phyloP scores from a whole-genome alignment of 2,797 vertebrate genomes.

The Hapalemur alaotrensis region DNA sequence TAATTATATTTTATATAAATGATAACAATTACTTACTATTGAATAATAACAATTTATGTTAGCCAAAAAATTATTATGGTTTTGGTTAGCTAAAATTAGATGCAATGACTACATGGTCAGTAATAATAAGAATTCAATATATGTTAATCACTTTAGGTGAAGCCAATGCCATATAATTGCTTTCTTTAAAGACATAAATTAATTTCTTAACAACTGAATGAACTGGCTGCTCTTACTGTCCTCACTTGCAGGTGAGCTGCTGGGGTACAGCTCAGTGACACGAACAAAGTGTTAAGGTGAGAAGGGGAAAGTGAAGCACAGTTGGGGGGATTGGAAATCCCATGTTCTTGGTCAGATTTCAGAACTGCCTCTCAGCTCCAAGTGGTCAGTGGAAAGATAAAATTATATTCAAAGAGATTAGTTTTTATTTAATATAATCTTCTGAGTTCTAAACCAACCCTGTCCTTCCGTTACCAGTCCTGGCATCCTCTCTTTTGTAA shows the following conservation, averaged over 20 bases:
- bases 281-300: background rate
- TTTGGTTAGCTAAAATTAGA: background rate
- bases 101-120: background rate
- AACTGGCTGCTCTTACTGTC: too few relatives aligned
- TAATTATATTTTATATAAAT: too few relatives aligned
- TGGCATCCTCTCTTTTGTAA: fast-evolving
- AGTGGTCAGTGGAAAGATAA: background rate
- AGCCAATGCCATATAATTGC: background rate
- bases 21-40: too few relatives aligned
- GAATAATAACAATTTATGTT: background rate
- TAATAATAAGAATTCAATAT: background rate
- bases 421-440: background rate
- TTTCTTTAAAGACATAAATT: background rate
- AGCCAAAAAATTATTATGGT: background rate
- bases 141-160: background rate
- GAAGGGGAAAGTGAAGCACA: background rate
- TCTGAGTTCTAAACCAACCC: background rate
- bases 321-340: background rate
- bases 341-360: background rate
- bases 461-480: background rate
- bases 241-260: background rate
- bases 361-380: background rate
- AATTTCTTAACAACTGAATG: background rate
- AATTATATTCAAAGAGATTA: background rate
- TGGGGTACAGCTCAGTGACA: fast-evolving